A percentile compares a stretch with the other conserved stretches of the same genome.
These are phyloP conservation scores for Anabacerthia variegaticeps DNA, from an alignment of 2,797 vertebrate genomes.

Conservation along the genomic window DNA sequence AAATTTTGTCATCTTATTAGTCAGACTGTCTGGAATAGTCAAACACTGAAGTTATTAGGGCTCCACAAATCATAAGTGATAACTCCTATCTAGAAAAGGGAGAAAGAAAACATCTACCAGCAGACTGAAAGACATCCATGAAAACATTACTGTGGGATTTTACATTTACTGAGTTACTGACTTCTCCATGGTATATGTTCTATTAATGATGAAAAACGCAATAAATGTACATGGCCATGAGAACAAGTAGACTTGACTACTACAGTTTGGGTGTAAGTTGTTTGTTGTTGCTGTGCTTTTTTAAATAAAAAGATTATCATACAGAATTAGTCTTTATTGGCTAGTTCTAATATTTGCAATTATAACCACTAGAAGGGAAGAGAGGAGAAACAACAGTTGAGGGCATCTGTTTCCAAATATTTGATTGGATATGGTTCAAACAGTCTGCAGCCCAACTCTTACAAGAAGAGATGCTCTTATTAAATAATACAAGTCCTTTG, in stretches of 20 bases:
- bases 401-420: conserved; percentile 36
- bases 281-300: not conserved
- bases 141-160: not conserved
- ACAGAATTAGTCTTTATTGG: not conserved
- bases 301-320: not conserved
- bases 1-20: not conserved
- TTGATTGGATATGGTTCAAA: conserved; percentile 38
- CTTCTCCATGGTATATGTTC: fast-evolving
- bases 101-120: not conserved
- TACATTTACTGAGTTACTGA: not conserved
- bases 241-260: not conserved
- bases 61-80: not conserved
- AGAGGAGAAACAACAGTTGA: not conserved
- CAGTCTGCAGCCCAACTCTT: not conserved
- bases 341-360: not conserved
- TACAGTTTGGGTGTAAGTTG: not conserved
- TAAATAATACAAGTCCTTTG: conserved; percentile 7
- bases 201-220: not conserved
- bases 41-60: not conserved
- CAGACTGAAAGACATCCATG: not conserved
- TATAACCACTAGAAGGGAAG: not conserved
- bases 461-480: not conserved
- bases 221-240: fast-evolving
- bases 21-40: not conserved
- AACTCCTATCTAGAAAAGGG: not conserved